Conservation (phyloP, 1,140 invertebrate genomes). For the Polypedilum vanderplanki region DNA sequence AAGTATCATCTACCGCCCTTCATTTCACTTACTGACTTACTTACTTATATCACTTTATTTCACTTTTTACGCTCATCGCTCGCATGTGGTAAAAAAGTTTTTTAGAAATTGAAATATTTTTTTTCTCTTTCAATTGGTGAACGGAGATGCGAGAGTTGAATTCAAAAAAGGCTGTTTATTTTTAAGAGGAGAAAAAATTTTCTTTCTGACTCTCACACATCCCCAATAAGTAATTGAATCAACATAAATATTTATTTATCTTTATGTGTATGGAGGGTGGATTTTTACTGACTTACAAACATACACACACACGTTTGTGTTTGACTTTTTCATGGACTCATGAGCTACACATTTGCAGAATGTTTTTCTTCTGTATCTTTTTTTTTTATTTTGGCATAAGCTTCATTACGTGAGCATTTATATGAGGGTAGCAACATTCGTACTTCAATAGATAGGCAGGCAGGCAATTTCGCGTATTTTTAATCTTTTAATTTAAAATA, state of each 20-base stretch:
- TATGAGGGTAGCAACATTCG: slow-evolving; percentile 8
- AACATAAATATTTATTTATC: slow-evolving; percentile 29
- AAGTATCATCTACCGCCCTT: not conserved
- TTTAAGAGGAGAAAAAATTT: not conserved
- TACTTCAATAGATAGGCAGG: slow-evolving; percentile 11
- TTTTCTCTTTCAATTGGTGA: not conserved
- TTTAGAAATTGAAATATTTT: not conserved
- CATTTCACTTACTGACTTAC: too few relatives aligned
- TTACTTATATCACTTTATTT: too few relatives aligned
- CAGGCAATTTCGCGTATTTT: slow-evolving; percentile 10
- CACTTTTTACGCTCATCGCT: not conserved
- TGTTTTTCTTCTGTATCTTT: not conserved
- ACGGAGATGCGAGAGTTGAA: not conserved
- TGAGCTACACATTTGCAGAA: too few relatives aligned
- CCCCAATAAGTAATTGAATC: slow-evolving; percentile 27
- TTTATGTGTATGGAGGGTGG: not conserved
- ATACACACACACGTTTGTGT: not conserved
- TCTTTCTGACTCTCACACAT: not conserved
- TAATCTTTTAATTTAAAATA: slow-evolving; percentile 20
- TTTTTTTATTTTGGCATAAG: too few relatives aligned
- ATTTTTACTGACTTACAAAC: not conserved
- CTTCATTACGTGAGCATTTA: not conserved
- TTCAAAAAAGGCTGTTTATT: slow-evolving; percentile 22
- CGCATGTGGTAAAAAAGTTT: not conserved
- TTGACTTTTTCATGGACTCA: too few relatives aligned